These are phyloP conservation scores for Perca flavescens DNA, from an alignment of 2,113 vertebrate species.

Conservation along the genomic window DNA sequence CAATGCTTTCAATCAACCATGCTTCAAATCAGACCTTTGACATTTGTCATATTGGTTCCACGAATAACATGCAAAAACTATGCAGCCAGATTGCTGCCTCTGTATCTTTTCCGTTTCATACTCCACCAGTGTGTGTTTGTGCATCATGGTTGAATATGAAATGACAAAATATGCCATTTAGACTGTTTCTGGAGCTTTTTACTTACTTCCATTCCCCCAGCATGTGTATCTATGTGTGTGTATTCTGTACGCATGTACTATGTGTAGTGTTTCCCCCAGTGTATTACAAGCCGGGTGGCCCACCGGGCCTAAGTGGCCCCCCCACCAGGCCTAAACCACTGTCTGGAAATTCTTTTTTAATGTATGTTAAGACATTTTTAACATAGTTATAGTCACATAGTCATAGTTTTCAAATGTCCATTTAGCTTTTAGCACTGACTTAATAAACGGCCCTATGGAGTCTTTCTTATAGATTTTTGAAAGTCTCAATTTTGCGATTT, in stretches of 20 bases:
- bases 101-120: neutral
- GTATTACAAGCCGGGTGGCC: no score
- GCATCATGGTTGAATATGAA: neutral
- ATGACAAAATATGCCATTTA: slow-evolving; percentile 6
- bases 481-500: no score
- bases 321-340: no score
- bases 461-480: no score
- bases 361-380: no score
- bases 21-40: neutral
- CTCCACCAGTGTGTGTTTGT: neutral
- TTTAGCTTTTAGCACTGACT: no score
- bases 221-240: neutral
- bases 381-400: no score
- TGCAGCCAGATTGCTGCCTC: neutral
- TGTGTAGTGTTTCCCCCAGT: no score
- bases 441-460: no score
- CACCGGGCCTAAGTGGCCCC: no score
- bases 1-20: neutral
- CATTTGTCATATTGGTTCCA: neutral
- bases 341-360: no score
- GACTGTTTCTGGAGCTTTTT: neutral
- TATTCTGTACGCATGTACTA: neutral
- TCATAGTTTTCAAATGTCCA: no score
- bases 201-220: neutral
- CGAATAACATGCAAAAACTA: neutral